A percentile compares a stretch with the other conserved stretches of the same genome.
Evolutionary conservation across 1,140 invertebrate species (phyloP).

Genomic region (Luehdorfia chinensis): DNA sequence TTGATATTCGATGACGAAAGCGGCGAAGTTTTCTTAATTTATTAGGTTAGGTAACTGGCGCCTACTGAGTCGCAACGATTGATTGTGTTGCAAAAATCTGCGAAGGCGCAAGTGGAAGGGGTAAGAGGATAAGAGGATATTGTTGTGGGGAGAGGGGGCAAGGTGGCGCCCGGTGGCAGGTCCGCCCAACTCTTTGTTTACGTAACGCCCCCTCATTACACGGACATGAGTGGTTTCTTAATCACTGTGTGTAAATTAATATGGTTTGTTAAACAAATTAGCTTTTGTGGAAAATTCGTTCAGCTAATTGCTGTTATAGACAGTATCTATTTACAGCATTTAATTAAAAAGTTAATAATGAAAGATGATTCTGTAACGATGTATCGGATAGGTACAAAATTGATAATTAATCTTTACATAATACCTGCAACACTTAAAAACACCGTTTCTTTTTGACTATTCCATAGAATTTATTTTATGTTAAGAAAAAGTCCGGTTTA

Average conservation of each 20-base stretch:
- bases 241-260: constrained; percentile 30
- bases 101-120: constrained; percentile 34
- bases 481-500: too few species aligned
- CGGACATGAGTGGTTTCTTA: constrained; percentile 36
- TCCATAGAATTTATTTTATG: too few species aligned
- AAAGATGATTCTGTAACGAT: too few species aligned
- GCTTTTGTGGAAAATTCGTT: neutral
- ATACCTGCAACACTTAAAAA: too few species aligned
- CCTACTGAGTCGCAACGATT: constrained; percentile 12
- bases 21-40: neutral
- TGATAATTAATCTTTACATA: too few species aligned
- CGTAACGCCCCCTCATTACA: constrained; percentile 68
- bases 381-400: too few species aligned
- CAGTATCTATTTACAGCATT: too few species aligned
- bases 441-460: too few species aligned
- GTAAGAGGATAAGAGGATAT: constrained; percentile 23
- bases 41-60: constrained; percentile 15
- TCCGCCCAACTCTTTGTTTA: constrained; percentile 71
- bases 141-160: constrained; percentile 28
- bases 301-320: neutral
- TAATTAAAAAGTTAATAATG: too few species aligned
- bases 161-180: constrained; percentile 57
- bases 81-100: constrained; percentile 45
- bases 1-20: too few species aligned
- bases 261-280: neutral